phyloP scores from a whole-genome alignment of 2,113 vertebrate genomes.

The Gallinago jamesoni region DNA sequence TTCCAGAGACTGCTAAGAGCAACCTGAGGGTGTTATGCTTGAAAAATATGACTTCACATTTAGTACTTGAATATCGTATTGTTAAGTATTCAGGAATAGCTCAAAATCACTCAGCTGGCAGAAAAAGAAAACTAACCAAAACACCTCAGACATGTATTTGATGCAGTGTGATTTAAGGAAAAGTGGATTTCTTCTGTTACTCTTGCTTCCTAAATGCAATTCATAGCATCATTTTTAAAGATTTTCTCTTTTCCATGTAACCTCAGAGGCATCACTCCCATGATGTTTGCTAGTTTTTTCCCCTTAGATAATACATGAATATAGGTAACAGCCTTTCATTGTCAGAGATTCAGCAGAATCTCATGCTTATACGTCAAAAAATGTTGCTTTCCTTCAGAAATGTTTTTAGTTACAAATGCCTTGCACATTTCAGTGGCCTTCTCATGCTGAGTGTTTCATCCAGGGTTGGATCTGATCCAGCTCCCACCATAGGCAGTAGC shows the following conservation, averaged over 20 bases:
- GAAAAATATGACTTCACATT: slow-evolving; percentile 40
- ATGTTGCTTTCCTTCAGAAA: background rate
- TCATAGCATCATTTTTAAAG: background rate
- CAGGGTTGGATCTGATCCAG: background rate
- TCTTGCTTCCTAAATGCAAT: background rate
- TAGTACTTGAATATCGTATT: slow-evolving; percentile 39
- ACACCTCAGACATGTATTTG: background rate
- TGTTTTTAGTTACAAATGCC: background rate
- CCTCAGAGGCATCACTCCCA: background rate
- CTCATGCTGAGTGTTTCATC: background rate
- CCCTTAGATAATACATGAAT: background rate
- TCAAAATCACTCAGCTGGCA: slow-evolving; percentile 55
- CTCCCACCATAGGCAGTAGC: background rate
- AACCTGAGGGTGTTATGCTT: slow-evolving; percentile 42
- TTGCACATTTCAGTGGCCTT: background rate
- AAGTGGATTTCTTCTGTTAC: background rate
- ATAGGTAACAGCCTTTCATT: background rate
- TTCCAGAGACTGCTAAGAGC: slow-evolving; percentile 48
- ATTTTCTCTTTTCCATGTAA: background rate
- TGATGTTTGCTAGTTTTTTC: background rate
- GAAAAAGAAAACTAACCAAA: slow-evolving; percentile 40
- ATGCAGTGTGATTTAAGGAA: background rate
- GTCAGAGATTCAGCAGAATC: background rate
- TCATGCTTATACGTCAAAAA: background rate
- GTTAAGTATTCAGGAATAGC: slow-evolving; percentile 27